A percentile compares a stretch with the other conserved stretches of the same genome.
These are phyloP conservation scores for Eriocheir sinensis DNA, from an alignment of 1,140 invertebrate genomes.

Conservation along the genomic window DNA sequence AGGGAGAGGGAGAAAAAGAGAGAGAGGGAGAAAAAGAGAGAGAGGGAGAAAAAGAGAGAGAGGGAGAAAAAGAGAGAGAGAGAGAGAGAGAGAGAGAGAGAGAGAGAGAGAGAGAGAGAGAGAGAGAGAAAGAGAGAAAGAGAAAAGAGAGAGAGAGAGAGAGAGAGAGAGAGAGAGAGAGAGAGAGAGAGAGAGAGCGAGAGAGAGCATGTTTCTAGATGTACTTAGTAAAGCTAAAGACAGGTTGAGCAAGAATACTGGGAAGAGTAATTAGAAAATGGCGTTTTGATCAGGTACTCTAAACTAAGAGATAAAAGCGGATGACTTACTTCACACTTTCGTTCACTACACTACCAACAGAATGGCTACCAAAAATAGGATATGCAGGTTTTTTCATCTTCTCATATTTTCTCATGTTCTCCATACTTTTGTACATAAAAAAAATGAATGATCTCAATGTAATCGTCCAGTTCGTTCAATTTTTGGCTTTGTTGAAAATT, in stretches of 20 bases:
- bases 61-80: not conserved
- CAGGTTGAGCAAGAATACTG: not conserved
- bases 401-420: no score
- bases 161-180: not conserved
- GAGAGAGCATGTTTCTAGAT: no score
- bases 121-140: constrained; percentile 48
- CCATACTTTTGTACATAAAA: not conserved
- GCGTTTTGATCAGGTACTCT: not conserved
- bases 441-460: not conserved
- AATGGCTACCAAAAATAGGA: no score
- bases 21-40: not conserved
- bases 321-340: not conserved
- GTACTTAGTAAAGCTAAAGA: no score
- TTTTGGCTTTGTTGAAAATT: no score
- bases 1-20: constrained; percentile 26
- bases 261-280: not conserved
- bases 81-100: not conserved
- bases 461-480: no score
- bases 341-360: not conserved
- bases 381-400: no score
- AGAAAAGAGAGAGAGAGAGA: not conserved
- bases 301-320: constrained; percentile 37
- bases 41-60: constrained; percentile 7
- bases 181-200: not conserved
- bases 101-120: constrained; percentile 29